Evolutionary conservation across 2,113 vertebrate species (phyloP).

Genomic region (Chunga burmeisteri): DNA sequence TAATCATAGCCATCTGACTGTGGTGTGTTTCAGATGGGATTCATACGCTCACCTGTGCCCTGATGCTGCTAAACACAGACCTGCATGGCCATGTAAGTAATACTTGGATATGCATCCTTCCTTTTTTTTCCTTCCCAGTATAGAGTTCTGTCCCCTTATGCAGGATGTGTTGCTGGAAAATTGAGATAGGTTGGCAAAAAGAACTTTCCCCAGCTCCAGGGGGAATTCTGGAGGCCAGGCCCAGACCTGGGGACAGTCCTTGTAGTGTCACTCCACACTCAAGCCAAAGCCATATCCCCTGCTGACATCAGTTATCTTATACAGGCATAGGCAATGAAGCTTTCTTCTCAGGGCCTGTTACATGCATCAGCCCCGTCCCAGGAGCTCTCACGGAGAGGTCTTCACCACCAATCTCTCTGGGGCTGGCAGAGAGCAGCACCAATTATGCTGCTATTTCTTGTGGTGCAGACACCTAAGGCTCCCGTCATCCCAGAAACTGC

Average conservation of each 20-base stretch:
- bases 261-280: background rate
- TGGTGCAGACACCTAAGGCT: background rate
- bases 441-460: background rate
- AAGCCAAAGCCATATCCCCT: background rate
- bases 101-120: background rate
- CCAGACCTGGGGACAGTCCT: background rate
- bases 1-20: background rate
- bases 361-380: background rate
- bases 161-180: background rate
- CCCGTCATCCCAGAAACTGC: background rate
- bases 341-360: background rate
- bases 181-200: background rate
- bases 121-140: background rate
- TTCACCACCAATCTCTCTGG: background rate
- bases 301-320: background rate
- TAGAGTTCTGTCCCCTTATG: background rate
- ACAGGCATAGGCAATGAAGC: background rate
- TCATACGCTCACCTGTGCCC: conserved; percentile 80
- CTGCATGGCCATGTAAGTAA: conserved; percentile 81
- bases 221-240: background rate
- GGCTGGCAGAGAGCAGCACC: background rate
- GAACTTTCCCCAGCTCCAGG: background rate
- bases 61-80: conserved; percentile 84
- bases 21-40: conserved; percentile 77
- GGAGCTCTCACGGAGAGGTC: background rate